phyloP scores from a whole-genome alignment of 2,888 invertebrate genomes.

The Temnothorax unifasciatus region DNA sequence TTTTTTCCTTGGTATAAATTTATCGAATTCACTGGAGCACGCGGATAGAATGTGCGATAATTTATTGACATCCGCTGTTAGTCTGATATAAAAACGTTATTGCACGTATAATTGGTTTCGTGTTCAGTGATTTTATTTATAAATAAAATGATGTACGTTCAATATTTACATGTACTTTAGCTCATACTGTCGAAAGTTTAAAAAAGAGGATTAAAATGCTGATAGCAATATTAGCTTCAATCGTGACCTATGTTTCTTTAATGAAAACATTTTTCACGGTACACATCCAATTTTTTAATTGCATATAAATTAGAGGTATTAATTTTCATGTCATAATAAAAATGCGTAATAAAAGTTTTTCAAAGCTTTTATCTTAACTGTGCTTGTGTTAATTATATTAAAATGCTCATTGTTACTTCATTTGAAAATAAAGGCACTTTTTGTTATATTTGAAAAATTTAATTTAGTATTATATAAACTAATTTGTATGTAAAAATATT shows the following conservation, averaged over 20 bases:
- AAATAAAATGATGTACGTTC: neutral
- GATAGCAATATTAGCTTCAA: conserved; percentile 12
- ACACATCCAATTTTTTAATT: conserved; percentile 19
- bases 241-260: neutral
- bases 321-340: neutral
- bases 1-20: conserved; percentile 17
- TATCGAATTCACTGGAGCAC: conserved; percentile 5
- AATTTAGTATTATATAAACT: conserved; percentile 5
- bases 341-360: neutral
- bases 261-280: neutral
- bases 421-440: neutral
- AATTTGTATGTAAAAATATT: neutral
- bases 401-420: conserved; percentile 1
- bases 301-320: conserved; percentile 3
- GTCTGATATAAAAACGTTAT: conserved; percentile 23
- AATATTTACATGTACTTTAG: conserved; percentile 5
- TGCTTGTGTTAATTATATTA: neutral
- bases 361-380: neutral
- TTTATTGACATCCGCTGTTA: conserved; percentile 27
- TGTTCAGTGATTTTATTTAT: conserved; percentile 39
- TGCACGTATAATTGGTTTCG: conserved; percentile 37
- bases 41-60: conserved; percentile 17
- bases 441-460: neutral
- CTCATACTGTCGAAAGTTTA: neutral
- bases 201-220: conserved; percentile 15